Percentiles rank a stretch among this genome's conserved stretches.
These are phyloP conservation scores for Holothuria glaberrima DNA, from an alignment of 35 echinoderm and acorn worm species.

Conservation along the genomic window DNA sequence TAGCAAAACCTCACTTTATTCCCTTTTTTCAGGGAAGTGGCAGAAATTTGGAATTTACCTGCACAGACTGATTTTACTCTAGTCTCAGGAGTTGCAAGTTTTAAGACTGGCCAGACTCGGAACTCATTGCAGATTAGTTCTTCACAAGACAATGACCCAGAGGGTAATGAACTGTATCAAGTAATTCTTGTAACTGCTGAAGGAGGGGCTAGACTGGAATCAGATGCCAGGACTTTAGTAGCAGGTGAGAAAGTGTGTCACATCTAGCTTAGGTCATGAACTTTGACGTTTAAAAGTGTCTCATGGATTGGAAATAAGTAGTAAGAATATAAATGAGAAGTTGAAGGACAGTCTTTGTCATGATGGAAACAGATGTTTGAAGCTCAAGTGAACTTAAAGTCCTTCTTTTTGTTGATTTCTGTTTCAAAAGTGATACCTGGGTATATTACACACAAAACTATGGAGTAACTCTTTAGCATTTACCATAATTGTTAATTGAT, in stretches of 20 bases:
- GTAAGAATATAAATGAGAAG: no score
- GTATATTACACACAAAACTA: no score
- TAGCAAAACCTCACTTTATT: not conserved
- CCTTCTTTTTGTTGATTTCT: no score
- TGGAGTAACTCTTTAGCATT: no score
- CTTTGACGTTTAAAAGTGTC: no score
- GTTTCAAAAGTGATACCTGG: no score
- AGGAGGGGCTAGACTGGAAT: constrained; percentile 75
- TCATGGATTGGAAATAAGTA: no score
- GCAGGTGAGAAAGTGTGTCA: constrained; percentile 54
- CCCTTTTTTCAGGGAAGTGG: constrained; percentile 72
- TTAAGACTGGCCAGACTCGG: constrained; percentile 55
- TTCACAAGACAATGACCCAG: constrained; percentile 78
- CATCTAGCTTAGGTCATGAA: no score
- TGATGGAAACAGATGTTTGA: no score
- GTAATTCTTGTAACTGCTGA: constrained; percentile 73
- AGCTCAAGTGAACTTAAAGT: no score
- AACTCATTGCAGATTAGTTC: constrained; percentile 55
- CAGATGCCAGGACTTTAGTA: constrained; percentile 74
- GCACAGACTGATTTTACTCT: constrained; percentile 70
- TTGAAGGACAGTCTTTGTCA: no score
- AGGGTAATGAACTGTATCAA: constrained; percentile 97
- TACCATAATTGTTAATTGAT: no score
- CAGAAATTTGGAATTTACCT: constrained; percentile 76
- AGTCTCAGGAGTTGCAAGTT: constrained; percentile 86